Conservation (phyloP, 1,140 invertebrate species). For the Zaprionus davidi region DNA sequence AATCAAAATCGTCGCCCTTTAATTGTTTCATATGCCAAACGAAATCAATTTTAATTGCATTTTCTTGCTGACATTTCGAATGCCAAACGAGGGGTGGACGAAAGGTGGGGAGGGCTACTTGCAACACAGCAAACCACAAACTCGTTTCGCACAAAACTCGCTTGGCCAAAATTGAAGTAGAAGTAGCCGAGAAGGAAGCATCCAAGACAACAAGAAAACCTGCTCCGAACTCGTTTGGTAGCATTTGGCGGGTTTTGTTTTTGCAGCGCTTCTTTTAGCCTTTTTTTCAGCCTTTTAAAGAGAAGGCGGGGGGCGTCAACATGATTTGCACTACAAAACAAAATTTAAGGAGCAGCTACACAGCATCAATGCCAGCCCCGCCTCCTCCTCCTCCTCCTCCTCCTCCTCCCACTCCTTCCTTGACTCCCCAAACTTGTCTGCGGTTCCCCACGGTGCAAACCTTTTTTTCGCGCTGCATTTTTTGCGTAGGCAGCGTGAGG, state of each 20-base stretch:
- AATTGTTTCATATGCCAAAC: conserved; percentile 60
- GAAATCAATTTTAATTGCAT: conserved; percentile 80
- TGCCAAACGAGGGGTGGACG: neutral
- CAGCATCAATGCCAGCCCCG: conserved; percentile 26
- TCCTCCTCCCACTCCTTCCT: neutral
- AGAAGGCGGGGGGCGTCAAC: conserved; percentile 62
- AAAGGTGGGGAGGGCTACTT: neutral
- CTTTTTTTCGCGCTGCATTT: conserved; percentile 80
- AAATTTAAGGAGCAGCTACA: conserved; percentile 74
- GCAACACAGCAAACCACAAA: conserved; percentile 33
- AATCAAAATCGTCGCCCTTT: conserved; percentile 66
- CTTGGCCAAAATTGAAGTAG: conserved; percentile 9
- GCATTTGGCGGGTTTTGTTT: conserved; percentile 56
- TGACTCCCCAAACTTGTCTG: neutral
- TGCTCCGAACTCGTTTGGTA: conserved; percentile 77
- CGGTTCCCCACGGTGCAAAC: conserved; percentile 39
- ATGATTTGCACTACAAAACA: conserved; percentile 80
- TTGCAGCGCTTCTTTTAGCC: conserved; percentile 12
- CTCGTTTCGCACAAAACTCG: conserved; percentile 49
- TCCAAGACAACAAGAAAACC: conserved; percentile 49
- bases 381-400: neutral
- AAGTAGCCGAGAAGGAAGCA: neutral
- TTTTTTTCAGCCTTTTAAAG: conserved; percentile 11
- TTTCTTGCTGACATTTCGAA: conserved; percentile 64
- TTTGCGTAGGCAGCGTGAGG: conserved; percentile 66